Percentiles rank a stretch among this genome's conserved stretches.
phyloP scores from a whole-genome alignment of 2,113 vertebrate genomes.

The Saiga tatarica region DNA sequence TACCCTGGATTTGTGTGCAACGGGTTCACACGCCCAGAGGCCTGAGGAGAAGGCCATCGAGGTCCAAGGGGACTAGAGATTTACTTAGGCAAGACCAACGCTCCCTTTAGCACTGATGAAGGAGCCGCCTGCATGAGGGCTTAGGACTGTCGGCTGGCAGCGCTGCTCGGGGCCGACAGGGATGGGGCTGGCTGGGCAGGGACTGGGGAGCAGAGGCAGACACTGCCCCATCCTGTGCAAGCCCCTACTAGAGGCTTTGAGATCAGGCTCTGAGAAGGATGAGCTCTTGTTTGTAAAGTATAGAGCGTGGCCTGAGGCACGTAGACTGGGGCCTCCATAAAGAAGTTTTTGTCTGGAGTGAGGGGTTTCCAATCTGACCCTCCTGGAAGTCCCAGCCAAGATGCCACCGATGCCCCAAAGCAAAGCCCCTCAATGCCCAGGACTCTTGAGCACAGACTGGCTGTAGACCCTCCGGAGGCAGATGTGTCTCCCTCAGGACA shows the following conservation, averaged over 20 bases:
- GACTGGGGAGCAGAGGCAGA: background rate
- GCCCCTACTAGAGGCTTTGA: background rate
- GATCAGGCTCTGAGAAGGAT: background rate
- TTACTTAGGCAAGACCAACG: background rate
- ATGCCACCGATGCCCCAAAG: background rate
- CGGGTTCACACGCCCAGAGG: background rate
- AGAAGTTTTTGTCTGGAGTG: background rate
- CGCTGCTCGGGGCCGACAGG: background rate
- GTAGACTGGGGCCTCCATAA: background rate
- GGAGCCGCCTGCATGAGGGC: background rate
- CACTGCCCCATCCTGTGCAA: background rate
- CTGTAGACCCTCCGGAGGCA: rapidly evolving
- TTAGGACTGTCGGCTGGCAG: background rate
- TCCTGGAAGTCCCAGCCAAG: background rate
- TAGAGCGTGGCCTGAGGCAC: background rate
- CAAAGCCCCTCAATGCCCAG: background rate
- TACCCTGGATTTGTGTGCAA: background rate
- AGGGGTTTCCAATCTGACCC: background rate
- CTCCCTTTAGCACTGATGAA: background rate
- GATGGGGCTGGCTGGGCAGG: background rate
- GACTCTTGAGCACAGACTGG: background rate
- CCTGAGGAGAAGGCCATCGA: background rate
- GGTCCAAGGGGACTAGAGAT: background rate
- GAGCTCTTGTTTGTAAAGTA: rapidly evolving
- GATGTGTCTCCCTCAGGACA: background rate